A percentile compares a stretch with the other conserved stretches of the same genome.
phyloP scores from a whole-genome alignment of 2,113 vertebrate genomes.

The Sciurus niger region DNA sequence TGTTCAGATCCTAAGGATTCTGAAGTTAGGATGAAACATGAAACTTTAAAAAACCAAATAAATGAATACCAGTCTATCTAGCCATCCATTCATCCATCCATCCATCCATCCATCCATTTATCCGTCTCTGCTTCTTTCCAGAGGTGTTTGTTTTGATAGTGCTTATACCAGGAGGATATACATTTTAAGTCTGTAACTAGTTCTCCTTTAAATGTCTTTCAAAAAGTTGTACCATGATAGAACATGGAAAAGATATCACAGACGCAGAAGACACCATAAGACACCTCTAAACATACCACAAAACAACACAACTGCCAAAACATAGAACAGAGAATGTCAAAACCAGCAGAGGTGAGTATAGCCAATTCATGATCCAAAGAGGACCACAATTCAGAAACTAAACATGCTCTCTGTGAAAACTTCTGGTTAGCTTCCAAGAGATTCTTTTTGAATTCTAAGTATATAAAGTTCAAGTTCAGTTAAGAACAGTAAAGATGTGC shows the following conservation, averaged over 20 bases:
- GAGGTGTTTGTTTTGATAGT: neutral
- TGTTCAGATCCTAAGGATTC: neutral
- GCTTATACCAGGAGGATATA: neutral
- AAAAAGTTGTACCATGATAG: neutral
- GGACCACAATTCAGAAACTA: neutral
- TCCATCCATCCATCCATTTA: neutral
- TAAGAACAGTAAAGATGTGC: neutral
- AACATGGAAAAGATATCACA: neutral
- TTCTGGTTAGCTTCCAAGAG: constrained; percentile 36
- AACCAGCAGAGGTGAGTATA: neutral
- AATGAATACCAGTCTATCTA: no score
- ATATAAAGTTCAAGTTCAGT: neutral
- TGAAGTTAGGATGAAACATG: neutral
- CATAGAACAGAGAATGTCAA: neutral
- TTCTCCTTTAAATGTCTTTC: constrained; percentile 51
- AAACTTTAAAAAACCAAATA: neutral
- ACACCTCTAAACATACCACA: neutral
- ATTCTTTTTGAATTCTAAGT: constrained; percentile 37
- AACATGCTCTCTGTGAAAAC: neutral
- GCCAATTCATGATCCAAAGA: neutral
- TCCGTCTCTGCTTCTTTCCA: neutral
- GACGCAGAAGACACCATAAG: neutral
- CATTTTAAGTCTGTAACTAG: constrained; percentile 39
- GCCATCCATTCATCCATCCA: no score
- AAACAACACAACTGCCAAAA: neutral